These are phyloP conservation scores for Rhynchonycteris naso DNA, from an alignment of 2,797 vertebrate genomes.

Conservation along the genomic window DNA sequence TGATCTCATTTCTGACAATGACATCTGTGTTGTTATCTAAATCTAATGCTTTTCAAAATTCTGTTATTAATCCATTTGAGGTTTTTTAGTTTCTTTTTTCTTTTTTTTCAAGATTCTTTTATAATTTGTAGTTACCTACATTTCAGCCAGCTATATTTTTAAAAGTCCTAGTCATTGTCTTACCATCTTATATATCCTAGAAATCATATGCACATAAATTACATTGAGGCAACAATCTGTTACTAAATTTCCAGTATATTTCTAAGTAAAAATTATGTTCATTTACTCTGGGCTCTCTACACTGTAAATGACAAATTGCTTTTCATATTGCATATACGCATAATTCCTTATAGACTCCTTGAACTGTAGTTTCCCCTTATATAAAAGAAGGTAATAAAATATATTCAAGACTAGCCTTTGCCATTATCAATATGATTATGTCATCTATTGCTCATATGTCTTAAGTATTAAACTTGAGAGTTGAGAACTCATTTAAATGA, in stretches of 20 bases:
- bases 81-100: background rate
- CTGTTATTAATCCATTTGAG: background rate
- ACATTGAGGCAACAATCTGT: slow-evolving; percentile 7
- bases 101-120: background rate
- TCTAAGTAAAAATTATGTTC: background rate
- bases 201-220: background rate
- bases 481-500: background rate
- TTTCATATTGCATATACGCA: background rate
- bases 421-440: background rate
- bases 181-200: background rate
- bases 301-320: background rate
- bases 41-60: background rate
- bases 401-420: background rate
- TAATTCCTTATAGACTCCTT: background rate
- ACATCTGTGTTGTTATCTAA: background rate
- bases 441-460: background rate
- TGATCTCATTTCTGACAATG: background rate
- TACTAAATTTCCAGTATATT: background rate
- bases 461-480: background rate
- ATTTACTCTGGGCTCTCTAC: background rate
- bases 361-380: background rate
- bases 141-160: background rate
- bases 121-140: background rate
- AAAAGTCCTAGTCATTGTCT: background rate
- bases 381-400: background rate